A percentile compares a stretch with the other conserved stretches of the same genome.
Conservation (phyloP, 1,140 invertebrate genomes). For the Drosophila mojavensis region DNA sequence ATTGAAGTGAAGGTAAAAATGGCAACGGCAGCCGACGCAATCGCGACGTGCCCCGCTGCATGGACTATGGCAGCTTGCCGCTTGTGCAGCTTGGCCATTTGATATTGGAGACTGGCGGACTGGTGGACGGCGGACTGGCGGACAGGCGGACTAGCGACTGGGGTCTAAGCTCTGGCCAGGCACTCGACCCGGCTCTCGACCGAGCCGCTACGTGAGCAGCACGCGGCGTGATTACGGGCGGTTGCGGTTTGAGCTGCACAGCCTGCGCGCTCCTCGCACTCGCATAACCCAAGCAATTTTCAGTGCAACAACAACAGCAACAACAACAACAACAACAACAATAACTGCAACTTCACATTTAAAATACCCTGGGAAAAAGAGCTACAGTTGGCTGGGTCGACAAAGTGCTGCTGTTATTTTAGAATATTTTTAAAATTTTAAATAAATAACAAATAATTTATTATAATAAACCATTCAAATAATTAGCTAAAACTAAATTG, state of each 20-base stretch:
- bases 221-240: slow-evolving; percentile 71
- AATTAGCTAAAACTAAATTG: too few species aligned
- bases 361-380: slow-evolving; percentile 6
- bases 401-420: too few species aligned
- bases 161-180: slow-evolving; percentile 11
- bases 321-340: slow-evolving; percentile 8
- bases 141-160: slow-evolving; percentile 1
- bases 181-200: slow-evolving; percentile 47
- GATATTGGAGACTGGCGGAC: not conserved
- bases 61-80: slow-evolving; percentile 16
- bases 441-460: too few species aligned
- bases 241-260: slow-evolving; percentile 61
- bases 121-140: not conserved
- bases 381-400: not conserved
- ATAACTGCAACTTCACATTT: slow-evolving; percentile 4
- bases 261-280: slow-evolving; percentile 20
- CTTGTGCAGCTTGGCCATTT: slow-evolving; percentile 38
- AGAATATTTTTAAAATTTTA: too few species aligned
- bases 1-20: slow-evolving; percentile 71
- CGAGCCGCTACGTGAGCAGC: slow-evolving; percentile 73
- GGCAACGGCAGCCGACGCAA: slow-evolving; percentile 28
- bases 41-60: slow-evolving; percentile 52
- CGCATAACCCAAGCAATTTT: slow-evolving; percentile 44
- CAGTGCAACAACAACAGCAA: slow-evolving; percentile 19
- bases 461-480: too few species aligned